Base-by-base conservation (phyloP, 2,888 invertebrate genomes). In the Crematogaster levior region DNA sequence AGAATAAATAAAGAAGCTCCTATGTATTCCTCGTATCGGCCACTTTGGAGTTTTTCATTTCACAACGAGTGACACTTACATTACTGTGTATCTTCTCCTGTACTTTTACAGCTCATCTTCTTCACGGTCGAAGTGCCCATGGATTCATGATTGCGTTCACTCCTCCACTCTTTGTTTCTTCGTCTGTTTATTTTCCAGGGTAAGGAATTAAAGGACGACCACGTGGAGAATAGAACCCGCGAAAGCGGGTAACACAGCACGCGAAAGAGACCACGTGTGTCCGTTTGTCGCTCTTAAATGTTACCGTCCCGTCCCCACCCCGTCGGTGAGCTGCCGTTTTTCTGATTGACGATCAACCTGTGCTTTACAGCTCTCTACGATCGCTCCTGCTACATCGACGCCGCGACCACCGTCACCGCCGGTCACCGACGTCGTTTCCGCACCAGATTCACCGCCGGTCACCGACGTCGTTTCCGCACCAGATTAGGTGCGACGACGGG, bases 351-450 rank as follows among this genome's bases (percentile, higher is more conserved):
- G 48, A 83, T 80, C 83, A 77, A 74, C 87, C 70, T 88, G 40
- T 89, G 84, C 70, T 88, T 88, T 88, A 51, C 88, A 88, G 88
- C 83, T 83, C 30, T 84, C 65, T 87, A 79, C 87, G 74, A 18
- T 80, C 80, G 65, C 58, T n/a, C 85, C 63, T 82, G 83, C 58
- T 85, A 85, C 79, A 40, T 72, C 70, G 21, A 48, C 21, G 30
- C 5, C 40, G 37, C 60, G 21, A n/a, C 65, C 30, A n/a, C 10
- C 48, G 7, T 63, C 43, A 40, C 40, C 27, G 34, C 61, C 68
- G 79, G 81, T 15, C 81, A 83, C 10, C 77, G 81, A n/a, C 83
- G 89, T 7, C 60, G 80, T 6, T 70, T 61, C 56, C 86, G 60
- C 80, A 43, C 37, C 43, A 24, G 51, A 15, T 56, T 63, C 43